Conservation (phyloP, 2,113 vertebrate species). For the Pyrgilauda ruficollis region DNA sequence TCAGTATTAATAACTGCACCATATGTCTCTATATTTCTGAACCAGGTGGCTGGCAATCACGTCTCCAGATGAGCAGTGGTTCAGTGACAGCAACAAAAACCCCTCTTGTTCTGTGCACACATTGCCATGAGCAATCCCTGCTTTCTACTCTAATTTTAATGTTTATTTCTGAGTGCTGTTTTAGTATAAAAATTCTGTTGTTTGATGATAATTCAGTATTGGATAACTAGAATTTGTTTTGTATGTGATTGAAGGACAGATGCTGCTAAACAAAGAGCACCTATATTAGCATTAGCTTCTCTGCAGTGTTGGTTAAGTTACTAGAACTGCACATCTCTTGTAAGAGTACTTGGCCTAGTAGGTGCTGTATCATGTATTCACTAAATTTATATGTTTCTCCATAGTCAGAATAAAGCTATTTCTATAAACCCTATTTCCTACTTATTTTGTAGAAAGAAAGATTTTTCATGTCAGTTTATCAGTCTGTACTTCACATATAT, state of each 20-base stretch:
- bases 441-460: neutral
- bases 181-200: neutral
- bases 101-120: neutral
- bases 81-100: neutral
- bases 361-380: neutral
- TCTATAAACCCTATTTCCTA: neutral
- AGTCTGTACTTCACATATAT: neutral
- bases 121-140: neutral
- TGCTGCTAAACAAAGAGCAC: neutral
- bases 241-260: neutral
- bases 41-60: conserved; percentile 8
- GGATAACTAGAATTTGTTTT: neutral
- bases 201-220: neutral
- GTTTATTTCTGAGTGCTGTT: neutral
- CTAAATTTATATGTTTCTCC: neutral
- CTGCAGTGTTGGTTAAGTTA: neutral
- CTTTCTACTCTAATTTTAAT: neutral
- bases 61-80: neutral
- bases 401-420: neutral
- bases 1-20: neutral
- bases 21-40: conserved; percentile 10
- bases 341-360: neutral
- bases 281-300: neutral
- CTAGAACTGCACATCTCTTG: neutral
- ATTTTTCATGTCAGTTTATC: neutral